Evolutionary conservation across 2,797 vertebrate genomes (phyloP).

Genomic region (Adrianichthys oophorus): DNA sequence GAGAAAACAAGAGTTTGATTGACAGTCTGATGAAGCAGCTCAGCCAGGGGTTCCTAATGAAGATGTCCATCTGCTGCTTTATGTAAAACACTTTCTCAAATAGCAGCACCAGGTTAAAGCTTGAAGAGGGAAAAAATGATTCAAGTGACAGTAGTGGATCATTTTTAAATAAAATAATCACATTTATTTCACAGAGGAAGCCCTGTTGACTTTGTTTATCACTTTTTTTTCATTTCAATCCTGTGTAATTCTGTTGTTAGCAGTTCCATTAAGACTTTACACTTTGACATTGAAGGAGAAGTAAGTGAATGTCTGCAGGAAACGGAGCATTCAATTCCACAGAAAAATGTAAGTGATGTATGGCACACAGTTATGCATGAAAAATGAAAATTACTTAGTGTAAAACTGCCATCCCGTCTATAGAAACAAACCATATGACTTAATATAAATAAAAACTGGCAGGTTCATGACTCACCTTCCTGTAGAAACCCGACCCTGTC

Average conservation of each 20-base stretch:
- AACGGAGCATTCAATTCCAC: constrained; percentile 13
- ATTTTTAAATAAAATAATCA: neutral
- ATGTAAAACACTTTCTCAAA: constrained; percentile 48
- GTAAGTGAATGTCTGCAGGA: constrained; percentile 1
- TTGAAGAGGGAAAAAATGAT: constrained; percentile 17
- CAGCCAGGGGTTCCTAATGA: constrained; percentile 51
- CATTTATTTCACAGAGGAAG: neutral
- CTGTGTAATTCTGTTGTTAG: neutral
- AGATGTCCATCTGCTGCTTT: constrained; percentile 64
- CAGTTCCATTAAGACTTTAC: neutral
- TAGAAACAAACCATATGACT: constrained; percentile 55
- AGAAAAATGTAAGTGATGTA: constrained; percentile 47
- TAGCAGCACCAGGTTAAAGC: constrained; percentile 14
- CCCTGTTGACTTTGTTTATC: neutral
- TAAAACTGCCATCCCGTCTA: constrained; percentile 58
- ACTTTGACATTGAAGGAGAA: constrained; percentile 1
- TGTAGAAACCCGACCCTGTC: constrained; percentile 47
- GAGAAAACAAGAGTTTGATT: constrained; percentile 57
- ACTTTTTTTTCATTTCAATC: neutral
- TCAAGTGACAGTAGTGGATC: constrained; percentile 1
- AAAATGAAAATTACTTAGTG: constrained; percentile 63
- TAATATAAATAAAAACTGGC: constrained; percentile 63
- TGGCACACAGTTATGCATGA: constrained; percentile 59
- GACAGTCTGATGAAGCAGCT: constrained; percentile 57
- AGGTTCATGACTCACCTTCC: constrained; percentile 69